phyloP scores from a whole-genome alignment of 2,888 invertebrate genomes.

The Tenthredo livida region DNA sequence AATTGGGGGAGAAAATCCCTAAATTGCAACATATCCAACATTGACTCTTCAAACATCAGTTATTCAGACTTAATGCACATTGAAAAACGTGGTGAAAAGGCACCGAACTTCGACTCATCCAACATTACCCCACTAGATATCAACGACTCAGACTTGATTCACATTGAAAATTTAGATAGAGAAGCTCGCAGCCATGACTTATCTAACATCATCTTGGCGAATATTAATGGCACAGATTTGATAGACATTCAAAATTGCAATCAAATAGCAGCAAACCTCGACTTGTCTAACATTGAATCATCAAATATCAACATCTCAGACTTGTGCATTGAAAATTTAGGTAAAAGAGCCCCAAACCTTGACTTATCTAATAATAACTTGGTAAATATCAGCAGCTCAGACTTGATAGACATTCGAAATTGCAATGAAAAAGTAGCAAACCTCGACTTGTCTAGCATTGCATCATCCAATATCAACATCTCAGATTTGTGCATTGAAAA shows the following conservation, averaged over 20 bases:
- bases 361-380: neutral
- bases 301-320: neutral
- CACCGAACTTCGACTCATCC: neutral
- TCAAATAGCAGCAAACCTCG: neutral
- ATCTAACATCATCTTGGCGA: neutral
- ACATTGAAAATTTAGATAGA: neutral
- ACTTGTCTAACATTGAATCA: neutral
- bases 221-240: neutral
- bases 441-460: neutral
- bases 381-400: neutral
- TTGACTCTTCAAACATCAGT: neutral
- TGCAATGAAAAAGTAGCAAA: conserved; percentile 5
- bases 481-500: neutral
- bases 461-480: neutral
- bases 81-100: neutral
- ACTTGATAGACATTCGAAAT: neutral
- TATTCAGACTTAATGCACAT: neutral
- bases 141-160: neutral
- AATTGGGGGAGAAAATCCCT: neutral
- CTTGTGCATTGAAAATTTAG: neutral
- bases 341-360: neutral
- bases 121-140: neutral
- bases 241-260: neutral
- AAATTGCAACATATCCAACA: neutral
- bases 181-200: neutral